Conservation (phyloP, 1,140 invertebrate genomes). For the Eriocheir sinensis region DNA sequence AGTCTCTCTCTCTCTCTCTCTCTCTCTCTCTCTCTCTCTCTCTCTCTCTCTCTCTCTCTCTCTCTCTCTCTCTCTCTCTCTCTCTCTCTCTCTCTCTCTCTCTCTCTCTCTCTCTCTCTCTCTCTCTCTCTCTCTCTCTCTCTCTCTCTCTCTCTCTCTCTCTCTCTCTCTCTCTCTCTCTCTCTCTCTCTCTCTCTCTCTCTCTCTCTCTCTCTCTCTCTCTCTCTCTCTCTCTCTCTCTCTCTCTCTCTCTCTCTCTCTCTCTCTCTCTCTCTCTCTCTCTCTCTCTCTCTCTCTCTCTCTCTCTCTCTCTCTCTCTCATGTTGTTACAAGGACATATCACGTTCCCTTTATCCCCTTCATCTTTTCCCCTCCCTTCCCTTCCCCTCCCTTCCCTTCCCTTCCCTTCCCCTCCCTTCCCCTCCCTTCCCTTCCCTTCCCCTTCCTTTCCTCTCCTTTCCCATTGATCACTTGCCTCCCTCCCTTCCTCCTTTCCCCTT, state of each 20-base stretch:
- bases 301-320: constrained; percentile 66
- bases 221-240: constrained; percentile 35
- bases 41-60: too few species aligned
- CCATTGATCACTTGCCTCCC: too few species aligned
- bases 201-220: constrained; percentile 61
- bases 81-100: too few species aligned
- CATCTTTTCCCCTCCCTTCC: neutral
- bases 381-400: neutral
- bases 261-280: constrained; percentile 46
- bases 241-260: neutral
- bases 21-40: too few species aligned
- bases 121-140: too few species aligned
- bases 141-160: neutral
- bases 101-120: too few species aligned
- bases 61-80: too few species aligned
- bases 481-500: neutral
- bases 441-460: too few species aligned
- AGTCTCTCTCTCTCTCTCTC: too few species aligned
- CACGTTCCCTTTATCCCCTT: neutral
- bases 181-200: constrained; percentile 61
- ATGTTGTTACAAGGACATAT: neutral
- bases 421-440: too few species aligned
- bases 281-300: constrained; percentile 63
- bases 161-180: constrained; percentile 59
- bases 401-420: neutral